A percentile compares a stretch with the other conserved stretches of the same genome.
These are phyloP conservation scores for Xylota segnis DNA, from an alignment of 2,888 invertebrate species.

Conservation along the genomic window DNA sequence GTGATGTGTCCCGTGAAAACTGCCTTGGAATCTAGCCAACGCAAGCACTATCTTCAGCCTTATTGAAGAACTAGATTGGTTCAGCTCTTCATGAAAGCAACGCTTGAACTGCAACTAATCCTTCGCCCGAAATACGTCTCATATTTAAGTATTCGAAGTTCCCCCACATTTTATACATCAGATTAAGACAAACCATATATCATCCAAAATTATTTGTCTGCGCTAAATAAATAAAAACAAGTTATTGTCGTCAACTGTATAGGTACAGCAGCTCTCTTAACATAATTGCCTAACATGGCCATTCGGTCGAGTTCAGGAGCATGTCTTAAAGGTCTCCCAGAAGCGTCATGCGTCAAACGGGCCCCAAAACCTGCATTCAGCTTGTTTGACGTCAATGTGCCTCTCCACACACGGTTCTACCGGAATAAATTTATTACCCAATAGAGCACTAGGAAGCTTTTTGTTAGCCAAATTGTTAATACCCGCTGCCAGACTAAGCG, in stretches of 20 bases:
- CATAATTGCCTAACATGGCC: not conserved
- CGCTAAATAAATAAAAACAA: not conserved
- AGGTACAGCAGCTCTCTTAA: not conserved
- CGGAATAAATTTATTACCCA: not conserved
- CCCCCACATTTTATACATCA: too few species aligned
- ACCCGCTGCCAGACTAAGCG: not conserved
- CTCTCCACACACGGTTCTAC: not conserved
- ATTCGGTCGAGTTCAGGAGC: not conserved
- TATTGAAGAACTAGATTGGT: too few species aligned
- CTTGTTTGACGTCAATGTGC: not conserved
- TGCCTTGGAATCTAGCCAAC: too few species aligned
- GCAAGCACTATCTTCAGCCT: too few species aligned
- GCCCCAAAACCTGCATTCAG: not conserved
- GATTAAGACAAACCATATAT: too few species aligned
- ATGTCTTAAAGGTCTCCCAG: conserved; percentile 5
- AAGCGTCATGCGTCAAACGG: conserved; percentile 1
- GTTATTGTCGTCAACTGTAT: not conserved
- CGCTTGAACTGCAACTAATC: too few species aligned
- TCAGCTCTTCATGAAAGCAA: too few species aligned
- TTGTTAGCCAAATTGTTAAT: not conserved
- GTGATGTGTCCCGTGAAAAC: too few species aligned
- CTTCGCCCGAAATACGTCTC: too few species aligned
- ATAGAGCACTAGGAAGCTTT: not conserved
- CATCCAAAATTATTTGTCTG: not conserved
- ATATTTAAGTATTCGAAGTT: too few species aligned